Base-by-base conservation (phyloP, 2,888 invertebrate species). In the Anaspis maculata region DNA sequence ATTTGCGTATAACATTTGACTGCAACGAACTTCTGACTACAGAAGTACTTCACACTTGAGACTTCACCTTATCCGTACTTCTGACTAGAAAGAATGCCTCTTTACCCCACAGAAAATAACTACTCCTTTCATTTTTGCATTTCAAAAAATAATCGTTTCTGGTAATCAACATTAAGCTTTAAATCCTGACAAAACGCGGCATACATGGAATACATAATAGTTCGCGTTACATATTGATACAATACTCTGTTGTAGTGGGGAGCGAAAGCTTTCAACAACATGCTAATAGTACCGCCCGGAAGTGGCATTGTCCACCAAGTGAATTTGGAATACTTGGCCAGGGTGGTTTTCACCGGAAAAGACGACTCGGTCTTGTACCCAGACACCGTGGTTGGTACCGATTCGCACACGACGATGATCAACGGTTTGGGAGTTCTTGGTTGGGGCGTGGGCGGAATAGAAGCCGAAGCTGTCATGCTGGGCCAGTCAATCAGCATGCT, bases 331-430 rank as follows among this genome's bases (percentile, higher is more conserved):
- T 95, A 94, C 60, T 64, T 97, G 28, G 89, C 88, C 0, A 70
- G 88, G 35, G 92, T 96, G 9, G 94, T 96, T 19, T 96, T 96
- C 60, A 74, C 77, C 6, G 71, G 70, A 0, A 64, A 74, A 10
- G 69, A 74, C 25, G 59, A 72, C 68, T 46, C 48, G 3, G 34
- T 77, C 67, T 54, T 78, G 64, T 67, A 88, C 81, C 57, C 86
- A 1, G 88, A 88, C 59, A 83, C 82, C 39, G 74, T 87, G 15
- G 86, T 63, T 23, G 97, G 97, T 5, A 97, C 97, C 0, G 98
- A 98, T 73, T 94, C 94, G 0, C 97, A 98, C 58, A 98, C 97
- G 2, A 97, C 97, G 9, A 97, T 98, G 96, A 94, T 97, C 45
- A 95, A 95, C 59, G 96, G 96, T 0, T 74, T 96, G 3, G 96